Percentiles rank a stretch among this genome's conserved stretches.
These are phyloP conservation scores for Perdita meconis DNA, from an alignment of 2,888 invertebrate species.

Conservation along the genomic window DNA sequence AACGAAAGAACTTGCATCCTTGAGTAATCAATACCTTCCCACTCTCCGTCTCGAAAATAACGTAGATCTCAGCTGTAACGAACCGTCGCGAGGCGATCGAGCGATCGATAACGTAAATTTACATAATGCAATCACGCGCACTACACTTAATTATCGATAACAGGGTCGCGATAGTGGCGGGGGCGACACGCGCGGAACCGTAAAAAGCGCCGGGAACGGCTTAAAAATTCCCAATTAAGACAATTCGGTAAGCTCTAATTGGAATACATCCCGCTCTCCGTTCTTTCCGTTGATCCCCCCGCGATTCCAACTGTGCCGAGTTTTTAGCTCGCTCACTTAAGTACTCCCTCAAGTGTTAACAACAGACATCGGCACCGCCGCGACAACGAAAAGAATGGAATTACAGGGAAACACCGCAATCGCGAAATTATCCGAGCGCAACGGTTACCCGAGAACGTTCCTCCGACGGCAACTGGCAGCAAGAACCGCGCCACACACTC, in stretches of 20 bases:
- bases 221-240: no score
- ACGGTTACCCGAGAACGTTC: not conserved
- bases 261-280: not conserved
- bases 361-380: not conserved
- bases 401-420: not conserved
- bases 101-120: slow-evolving; percentile 15
- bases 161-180: no score
- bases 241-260: not conserved
- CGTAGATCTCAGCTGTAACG: not conserved
- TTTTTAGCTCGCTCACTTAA: not conserved
- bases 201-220: no score
- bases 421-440: not conserved
- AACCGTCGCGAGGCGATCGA: not conserved
- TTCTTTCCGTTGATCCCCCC: not conserved
- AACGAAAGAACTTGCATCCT: slow-evolving; percentile 11
- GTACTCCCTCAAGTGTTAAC: slow-evolving; percentile 1
- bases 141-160: no score
- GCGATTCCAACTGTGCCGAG: not conserved
- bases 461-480: not conserved
- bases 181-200: no score
- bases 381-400: not conserved
- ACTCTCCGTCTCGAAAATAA: not conserved
- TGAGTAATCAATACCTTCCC: slow-evolving; percentile 35
- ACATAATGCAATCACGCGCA: no score
- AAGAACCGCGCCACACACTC: slow-evolving; percentile 30